Evolutionary conservation across 2,113 vertebrate species (phyloP), one percentile per base, ranked within the genome.

Genomic region (Peromyscus maniculatus): DNA sequence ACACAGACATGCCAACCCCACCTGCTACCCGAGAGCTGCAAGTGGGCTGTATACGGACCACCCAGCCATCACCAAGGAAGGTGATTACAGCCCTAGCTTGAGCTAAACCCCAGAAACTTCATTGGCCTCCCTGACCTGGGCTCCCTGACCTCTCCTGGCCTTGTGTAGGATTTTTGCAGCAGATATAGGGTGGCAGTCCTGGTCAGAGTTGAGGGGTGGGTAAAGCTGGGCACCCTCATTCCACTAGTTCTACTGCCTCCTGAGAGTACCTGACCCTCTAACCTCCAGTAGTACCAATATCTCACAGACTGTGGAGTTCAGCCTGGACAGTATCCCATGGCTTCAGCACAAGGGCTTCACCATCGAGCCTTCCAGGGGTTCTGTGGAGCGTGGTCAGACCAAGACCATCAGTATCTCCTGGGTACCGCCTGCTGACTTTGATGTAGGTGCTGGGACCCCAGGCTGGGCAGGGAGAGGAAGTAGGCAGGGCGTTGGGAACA

Each of bases 291-390:
- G 7, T 31, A 0, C 36, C 31, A 0, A 11, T 59, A 21, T 62
- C 66, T 67, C 28, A 1, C 95, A 99, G 99, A 97, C 21, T 0
- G 95, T 98, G 0, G 99, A 99, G 96, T 99, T 99, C 98, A 64
- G 74, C 78, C 98, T 99, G 97, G 99, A 99, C 13, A 92, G 93
- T 6, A 0, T 98, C 1, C 4, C 93, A 0, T 24, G 97, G 7
- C 96, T 99, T 90, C 99, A 99, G 96, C 98, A 98, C 97, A 98
- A 98, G 75, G 99, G 99, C 87, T 99, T 99, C 98, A 96, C 91
- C 3, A 39, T 99, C 0, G 98, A 99, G 5, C 98, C 99, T 0
- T 80, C 9, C 46, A 98, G 96, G 93, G 99, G 99, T 46, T 93
- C 3, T 0, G 94, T 99, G 72, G 99, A 99, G 7, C 92, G 98